These are phyloP conservation scores for Yponomeuta sedellus DNA, from an alignment of 2,888 invertebrate genomes.

Conservation along the genomic window DNA sequence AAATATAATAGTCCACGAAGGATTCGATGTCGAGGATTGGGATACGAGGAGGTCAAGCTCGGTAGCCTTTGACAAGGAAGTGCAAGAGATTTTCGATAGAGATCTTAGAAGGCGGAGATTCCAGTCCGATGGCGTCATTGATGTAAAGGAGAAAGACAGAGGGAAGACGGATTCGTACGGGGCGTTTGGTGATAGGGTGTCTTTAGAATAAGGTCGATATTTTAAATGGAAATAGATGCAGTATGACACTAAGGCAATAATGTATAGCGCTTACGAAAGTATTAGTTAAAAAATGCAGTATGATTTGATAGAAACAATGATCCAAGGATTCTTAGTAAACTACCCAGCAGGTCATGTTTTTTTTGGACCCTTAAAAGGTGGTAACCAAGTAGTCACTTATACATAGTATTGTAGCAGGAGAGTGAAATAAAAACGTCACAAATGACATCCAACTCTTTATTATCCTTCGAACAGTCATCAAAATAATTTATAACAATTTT, in stretches of 20 bases:
- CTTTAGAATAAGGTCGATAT: conserved; percentile 8
- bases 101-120: conserved; percentile 38
- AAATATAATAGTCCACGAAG: conserved; percentile 48
- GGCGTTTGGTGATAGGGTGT: conserved; percentile 46
- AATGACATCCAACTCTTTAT: conserved; percentile 78
- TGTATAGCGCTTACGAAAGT: no score
- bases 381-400: no score
- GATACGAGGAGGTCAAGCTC: conserved; percentile 58
- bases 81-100: conserved; percentile 57
- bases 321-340: no score
- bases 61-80: conserved; percentile 58
- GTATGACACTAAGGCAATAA: no score
- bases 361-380: no score
- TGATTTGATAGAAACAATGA: no score
- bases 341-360: no score
- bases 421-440: conserved; percentile 17
- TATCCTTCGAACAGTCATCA: conserved; percentile 78
- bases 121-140: conserved; percentile 27
- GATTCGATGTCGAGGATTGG: conserved; percentile 35
- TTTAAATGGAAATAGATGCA: not conserved
- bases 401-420: not conserved
- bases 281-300: no score
- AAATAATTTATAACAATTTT: conserved; percentile 79
- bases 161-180: conserved; percentile 37
- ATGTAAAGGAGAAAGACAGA: conserved; percentile 30